A percentile compares a stretch with the other conserved stretches of the same genome.
These are phyloP conservation scores for Labeo calbasu DNA, from an alignment of 2,797 vertebrate species.

Conservation along the genomic window DNA sequence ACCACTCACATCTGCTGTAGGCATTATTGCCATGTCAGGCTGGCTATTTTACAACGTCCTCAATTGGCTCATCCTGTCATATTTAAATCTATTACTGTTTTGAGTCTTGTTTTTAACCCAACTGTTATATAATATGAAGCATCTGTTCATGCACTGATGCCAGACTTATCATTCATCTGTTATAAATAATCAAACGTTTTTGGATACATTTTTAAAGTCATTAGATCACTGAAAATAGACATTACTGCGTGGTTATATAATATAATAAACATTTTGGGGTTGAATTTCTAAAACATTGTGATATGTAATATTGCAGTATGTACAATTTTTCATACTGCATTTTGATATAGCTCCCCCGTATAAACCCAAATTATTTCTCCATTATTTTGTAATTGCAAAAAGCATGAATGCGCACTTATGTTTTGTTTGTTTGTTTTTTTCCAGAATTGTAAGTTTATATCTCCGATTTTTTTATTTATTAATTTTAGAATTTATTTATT, in stretches of 20 bases:
- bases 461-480: too few relatives aligned
- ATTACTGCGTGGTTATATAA: neutral
- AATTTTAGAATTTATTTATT: too few relatives aligned
- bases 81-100: constrained; percentile 5
- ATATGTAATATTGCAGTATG: neutral
- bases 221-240: neutral
- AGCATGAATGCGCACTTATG: too few relatives aligned
- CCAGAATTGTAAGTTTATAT: too few relatives aligned
- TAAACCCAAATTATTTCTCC: neutral
- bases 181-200: constrained; percentile 4
- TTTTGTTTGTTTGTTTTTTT: too few relatives aligned
- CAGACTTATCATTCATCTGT: constrained; percentile 11
- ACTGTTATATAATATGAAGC: constrained; percentile 27
- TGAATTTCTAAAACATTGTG: neutral
- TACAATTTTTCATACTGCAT: neutral
- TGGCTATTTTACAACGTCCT: neutral
- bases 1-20: neutral
- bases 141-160: neutral
- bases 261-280: neutral
- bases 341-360: neutral
- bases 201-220: neutral
- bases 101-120: constrained; percentile 12
- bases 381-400: neutral
- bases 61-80: neutral
- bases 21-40: neutral